Base-by-base conservation (phyloP, 2,797 vertebrate species). In the Macroramphosus scolopax region DNA sequence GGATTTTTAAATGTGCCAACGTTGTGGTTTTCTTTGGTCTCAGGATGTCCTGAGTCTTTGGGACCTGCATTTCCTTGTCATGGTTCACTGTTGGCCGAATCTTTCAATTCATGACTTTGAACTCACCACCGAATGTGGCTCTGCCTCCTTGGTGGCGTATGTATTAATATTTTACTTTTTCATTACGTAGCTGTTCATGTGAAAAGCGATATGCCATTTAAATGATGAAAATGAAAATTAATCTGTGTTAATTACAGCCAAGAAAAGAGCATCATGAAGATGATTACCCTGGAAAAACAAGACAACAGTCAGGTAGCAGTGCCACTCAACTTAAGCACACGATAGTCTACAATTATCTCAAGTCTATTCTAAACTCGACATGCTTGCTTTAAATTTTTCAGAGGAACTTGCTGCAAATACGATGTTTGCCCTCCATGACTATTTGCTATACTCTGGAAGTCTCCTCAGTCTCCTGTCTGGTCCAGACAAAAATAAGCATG, bases 361-460 rank as follows among this genome's bases (percentile, higher is more conserved):
- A 25, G 3, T 33, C 3, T 44, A 0, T 26, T 52, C 16, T 64
- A 8, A 52, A 35, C 1, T 56, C 17, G 2, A 18, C 6, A 0
- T 39, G 1, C 28, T 51, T 14, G 5, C 29, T 56, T 59, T 47
- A 26, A 10, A 35, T 43, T 51, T 51, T 66, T 54, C 44, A 96
- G 93, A 90, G 88, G 75, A 93, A 84, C 77, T 93, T 77, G 29
- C 83, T 98, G 0, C 67, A 90, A 73, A 92, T 98, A 38, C 92
- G 92, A 82, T 88, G 87, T 4, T 70, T 98, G 57, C 93, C 95
- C 4, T 63, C 87, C 0, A 93, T 99, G 94, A 84, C 88, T 5
- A 81, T 81, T 14, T 89, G 96, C 5, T 98, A 95, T 68, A 94
- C 92, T 28, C 81, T 98, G 52, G 90, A 98, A 68, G 88, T 97